Evolutionary conservation across 2,888 invertebrate species (phyloP).

Genomic region (Lacanobia oleracea): DNA sequence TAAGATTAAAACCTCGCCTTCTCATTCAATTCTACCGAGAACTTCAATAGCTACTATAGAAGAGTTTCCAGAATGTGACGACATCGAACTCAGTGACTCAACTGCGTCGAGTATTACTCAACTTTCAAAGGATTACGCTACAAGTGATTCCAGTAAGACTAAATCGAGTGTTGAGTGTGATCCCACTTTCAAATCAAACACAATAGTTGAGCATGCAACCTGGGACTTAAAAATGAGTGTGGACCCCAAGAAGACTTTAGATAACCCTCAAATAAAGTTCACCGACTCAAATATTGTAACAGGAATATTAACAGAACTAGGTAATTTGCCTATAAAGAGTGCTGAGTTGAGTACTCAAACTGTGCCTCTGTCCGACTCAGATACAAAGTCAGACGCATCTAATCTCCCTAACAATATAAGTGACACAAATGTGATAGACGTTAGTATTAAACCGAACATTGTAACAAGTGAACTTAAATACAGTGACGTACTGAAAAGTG

Average conservation of each 20-base stretch:
- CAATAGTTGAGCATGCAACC: background rate
- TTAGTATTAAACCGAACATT: slow-evolving; percentile 58
- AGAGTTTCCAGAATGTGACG: slow-evolving; percentile 49
- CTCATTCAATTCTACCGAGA: slow-evolving; percentile 47
- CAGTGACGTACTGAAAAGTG: slow-evolving; percentile 74
- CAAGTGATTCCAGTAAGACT: slow-evolving; percentile 25
- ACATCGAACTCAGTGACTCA: slow-evolving; percentile 41
- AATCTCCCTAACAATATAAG: slow-evolving; percentile 17
- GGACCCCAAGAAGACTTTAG: slow-evolving; percentile 8
- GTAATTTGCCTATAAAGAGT: slow-evolving; percentile 17
- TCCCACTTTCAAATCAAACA: background rate
- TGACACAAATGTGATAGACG: slow-evolving; percentile 53
- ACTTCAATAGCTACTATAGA: slow-evolving; percentile 48
- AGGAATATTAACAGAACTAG: slow-evolving; percentile 30
- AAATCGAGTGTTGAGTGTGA: slow-evolving; percentile 25
- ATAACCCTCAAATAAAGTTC: slow-evolving; percentile 28
- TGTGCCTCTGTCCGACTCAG: slow-evolving; percentile 19
- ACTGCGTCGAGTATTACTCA: slow-evolving; percentile 18
- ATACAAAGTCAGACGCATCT: slow-evolving; percentile 19
- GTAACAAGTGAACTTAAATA: slow-evolving; percentile 65
- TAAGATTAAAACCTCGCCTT: slow-evolving; percentile 44
- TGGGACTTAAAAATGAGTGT: slow-evolving; percentile 27
- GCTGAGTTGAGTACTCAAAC: slow-evolving; percentile 22
- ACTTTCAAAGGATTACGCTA: slow-evolving; percentile 23
- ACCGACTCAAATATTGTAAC: slow-evolving; percentile 34